A percentile compares a stretch with the other conserved stretches of the same genome.
phyloP scores from a whole-genome alignment of 2,888 invertebrate genomes.

The Lymantria monacha region DNA sequence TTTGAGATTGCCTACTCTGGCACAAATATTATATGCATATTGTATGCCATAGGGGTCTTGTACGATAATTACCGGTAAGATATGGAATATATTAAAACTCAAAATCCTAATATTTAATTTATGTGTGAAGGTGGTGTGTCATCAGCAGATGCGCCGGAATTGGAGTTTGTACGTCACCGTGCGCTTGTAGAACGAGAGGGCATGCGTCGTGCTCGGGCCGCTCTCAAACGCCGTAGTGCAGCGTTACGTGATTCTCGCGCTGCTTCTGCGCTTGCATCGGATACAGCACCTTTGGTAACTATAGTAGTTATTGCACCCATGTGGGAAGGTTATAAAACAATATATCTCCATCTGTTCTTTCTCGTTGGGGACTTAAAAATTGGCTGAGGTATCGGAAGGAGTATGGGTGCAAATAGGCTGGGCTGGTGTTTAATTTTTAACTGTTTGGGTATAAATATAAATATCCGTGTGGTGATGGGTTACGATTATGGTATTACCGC shows the following conservation, averaged over 20 bases:
- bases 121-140: not conserved
- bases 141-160: constrained; percentile 80
- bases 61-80: no score
- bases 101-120: no score
- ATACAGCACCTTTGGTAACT: constrained; percentile 53
- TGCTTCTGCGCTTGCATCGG: not conserved
- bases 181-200: constrained; percentile 91
- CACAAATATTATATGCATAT: no score
- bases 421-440: no score
- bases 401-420: no score
- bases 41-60: no score
- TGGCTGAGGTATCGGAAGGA: not conserved
- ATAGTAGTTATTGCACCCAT: constrained; percentile 22
- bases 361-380: not conserved
- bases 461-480: no score
- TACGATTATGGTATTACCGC: no score
- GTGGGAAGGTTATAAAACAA: not conserved
- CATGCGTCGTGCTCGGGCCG: constrained; percentile 91
- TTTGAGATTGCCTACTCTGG: no score
- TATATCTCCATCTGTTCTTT: no score
- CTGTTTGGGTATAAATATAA: no score
- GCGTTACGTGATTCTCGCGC: constrained; percentile 84
- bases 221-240: constrained; percentile 85
- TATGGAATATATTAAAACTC: no score
- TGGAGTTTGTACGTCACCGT: constrained; percentile 92